phyloP scores from a whole-genome alignment of 2,888 invertebrate species.

The Tetrapedia diversipes region DNA sequence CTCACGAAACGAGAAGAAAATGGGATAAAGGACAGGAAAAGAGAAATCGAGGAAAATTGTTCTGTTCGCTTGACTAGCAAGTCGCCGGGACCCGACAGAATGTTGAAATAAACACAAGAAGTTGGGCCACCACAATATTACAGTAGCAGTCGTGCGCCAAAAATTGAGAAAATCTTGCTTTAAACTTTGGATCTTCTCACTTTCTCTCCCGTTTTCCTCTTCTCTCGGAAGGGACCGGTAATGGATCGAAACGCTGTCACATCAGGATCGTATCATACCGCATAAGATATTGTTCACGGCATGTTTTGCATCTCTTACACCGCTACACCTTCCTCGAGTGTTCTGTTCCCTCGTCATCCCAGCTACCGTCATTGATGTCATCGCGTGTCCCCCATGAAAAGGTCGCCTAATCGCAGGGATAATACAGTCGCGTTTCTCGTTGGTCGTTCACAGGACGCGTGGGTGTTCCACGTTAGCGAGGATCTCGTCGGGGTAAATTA shows the following conservation, averaged over 20 bases:
- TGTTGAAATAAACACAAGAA: not conserved
- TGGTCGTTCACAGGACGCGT: conserved; percentile 29
- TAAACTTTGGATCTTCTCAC: not conserved
- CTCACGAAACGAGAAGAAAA: not conserved
- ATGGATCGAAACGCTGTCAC: not conserved
- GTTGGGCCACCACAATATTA: too few species aligned
- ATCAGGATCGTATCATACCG: too few species aligned
- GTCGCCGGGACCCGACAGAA: conserved; percentile 8
- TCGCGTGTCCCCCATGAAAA: conserved; percentile 4
- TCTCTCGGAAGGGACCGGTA: not conserved
- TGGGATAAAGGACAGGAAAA: conserved; percentile 11
- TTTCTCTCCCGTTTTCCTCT: not conserved
- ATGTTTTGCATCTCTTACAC: too few species aligned
- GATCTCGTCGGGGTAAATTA: conserved; percentile 24
- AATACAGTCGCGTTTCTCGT: conserved; percentile 7
- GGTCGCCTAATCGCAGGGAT: too few species aligned
- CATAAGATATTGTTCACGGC: not conserved
- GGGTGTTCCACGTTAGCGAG: conserved; percentile 5
- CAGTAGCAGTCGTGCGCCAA: too few species aligned
- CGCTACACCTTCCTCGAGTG: not conserved
- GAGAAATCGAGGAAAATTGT: conserved; percentile 31
- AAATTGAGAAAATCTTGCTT: too few species aligned
- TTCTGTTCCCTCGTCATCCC: conserved; percentile 16
- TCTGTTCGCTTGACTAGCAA: not conserved
- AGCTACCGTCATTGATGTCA: not conserved